Base-by-base conservation (phyloP, 2,797 vertebrate genomes). In the Galagoides demidoff region DNA sequence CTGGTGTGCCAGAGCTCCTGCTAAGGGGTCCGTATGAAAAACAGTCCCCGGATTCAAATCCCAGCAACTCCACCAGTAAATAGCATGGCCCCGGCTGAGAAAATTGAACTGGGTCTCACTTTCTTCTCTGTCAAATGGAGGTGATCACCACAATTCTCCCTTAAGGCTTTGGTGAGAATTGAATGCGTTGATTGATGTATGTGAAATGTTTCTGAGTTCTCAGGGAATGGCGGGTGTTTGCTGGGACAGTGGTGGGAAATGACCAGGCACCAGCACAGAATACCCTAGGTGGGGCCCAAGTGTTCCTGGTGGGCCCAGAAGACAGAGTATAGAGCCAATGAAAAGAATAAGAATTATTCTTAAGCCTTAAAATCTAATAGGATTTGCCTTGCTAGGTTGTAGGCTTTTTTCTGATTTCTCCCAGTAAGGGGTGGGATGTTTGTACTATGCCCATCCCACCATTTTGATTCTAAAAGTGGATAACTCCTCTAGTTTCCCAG, bases 181-280 rank as follows among this genome's bases (percentile, higher is more conserved):
- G 9, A 10, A 4, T 13, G 34, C 37, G 11, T 5, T 7, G 2
- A 13, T 3, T 7, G 27, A 6, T 23, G 49, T 3, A 7, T 1
- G 4, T 23, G 22, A 78, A 27, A 9, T 2, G 14, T 27, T 23
- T 52, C 23, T n/a, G 23, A 6, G 34, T 37, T 27, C n/a, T 31
- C n/a, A 5, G 45, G 3, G 7, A 3, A 39, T 19, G 4, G 13
- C 5, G 31, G 2, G 7, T 1, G 0, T 10, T 31, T 3, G 2
- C 61, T 34, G 12, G 1, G 20, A 11, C 0, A 7, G n/a, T 2
- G 11, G 52, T 5, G 12, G 57, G 11, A n/a, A 23, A 4, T 22
- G 59, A 7, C 6, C 3, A 20, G 37, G 14, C 5, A 10, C 22
- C 43, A 19, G 22, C 7, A 3, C 10, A 3, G 34, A 74, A 59